Conservation (phyloP, 2,888 invertebrate genomes). For the Synergus umbraculus region DNA sequence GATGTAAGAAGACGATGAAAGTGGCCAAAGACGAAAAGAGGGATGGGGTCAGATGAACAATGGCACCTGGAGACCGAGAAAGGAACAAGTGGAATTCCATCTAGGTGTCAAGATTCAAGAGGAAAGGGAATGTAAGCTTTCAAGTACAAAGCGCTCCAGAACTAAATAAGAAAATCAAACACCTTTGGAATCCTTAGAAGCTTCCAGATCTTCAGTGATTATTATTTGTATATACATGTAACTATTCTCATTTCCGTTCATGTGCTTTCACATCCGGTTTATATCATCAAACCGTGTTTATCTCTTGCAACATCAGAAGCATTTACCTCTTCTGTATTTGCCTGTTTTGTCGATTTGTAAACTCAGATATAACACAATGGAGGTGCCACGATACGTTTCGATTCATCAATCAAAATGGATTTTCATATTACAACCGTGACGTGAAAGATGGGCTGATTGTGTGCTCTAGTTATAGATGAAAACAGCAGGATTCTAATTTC, state of each 20-base stretch:
- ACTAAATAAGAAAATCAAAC: neutral
- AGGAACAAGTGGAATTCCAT: conserved; percentile 26
- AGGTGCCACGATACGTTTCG: neutral
- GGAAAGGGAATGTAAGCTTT: conserved; percentile 15
- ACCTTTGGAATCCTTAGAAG: neutral
- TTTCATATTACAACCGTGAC: neutral
- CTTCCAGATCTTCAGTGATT: neutral
- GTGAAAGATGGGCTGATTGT: neutral
- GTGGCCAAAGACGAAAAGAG: neutral
- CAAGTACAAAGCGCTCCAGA: neutral
- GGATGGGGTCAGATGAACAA: conserved; percentile 18
- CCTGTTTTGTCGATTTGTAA: conserved; percentile 18
- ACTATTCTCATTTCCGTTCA: neutral
- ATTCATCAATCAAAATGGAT: conserved; percentile 24
- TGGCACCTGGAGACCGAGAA: conserved; percentile 1
- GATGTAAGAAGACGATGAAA: conserved; percentile 9
- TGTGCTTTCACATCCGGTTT: neutral
- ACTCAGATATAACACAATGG: neutral
- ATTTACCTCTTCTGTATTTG: conserved; percentile 6
- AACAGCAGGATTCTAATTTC: too few species aligned
- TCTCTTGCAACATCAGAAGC: neutral
- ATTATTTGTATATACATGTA: neutral
- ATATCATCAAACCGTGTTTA: neutral
- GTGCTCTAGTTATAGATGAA: neutral
- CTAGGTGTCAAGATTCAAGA: conserved; percentile 21